Percentiles rank a stretch among this genome's conserved stretches.
Conservation (phyloP, 2,113 vertebrate species). For the Rana temporaria region DNA sequence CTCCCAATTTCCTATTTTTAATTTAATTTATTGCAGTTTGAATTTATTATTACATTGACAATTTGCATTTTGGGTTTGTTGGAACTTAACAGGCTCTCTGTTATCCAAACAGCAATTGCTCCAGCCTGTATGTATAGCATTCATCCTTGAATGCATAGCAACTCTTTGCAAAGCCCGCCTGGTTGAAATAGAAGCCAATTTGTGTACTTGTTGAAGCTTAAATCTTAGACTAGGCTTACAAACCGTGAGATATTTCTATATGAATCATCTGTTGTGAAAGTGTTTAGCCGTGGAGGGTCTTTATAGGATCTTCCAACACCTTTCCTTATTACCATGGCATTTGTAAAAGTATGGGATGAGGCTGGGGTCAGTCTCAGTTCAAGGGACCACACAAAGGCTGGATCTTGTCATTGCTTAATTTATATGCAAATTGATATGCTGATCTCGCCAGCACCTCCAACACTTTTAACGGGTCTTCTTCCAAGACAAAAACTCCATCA, state of each 20-base stretch:
- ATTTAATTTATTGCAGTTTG: too few species aligned
- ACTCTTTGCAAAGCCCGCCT: too few species aligned
- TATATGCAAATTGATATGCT: constrained; percentile 35
- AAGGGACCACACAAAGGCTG: constrained; percentile 21
- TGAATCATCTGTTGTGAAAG: not conserved
- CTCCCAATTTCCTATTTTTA: too few species aligned
- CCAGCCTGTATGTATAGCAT: too few species aligned
- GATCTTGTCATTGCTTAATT: constrained; percentile 30
- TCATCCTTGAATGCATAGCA: too few species aligned
- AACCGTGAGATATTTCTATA: not conserved
- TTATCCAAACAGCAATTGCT: too few species aligned
- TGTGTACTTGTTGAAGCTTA: not conserved
- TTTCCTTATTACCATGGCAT: constrained; percentile 4
- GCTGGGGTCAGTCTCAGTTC: constrained; percentile 35
- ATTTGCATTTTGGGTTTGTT: too few species aligned
- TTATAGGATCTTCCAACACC: not conserved
- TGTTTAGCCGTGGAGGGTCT: too few species aligned
- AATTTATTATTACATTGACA: too few species aligned
- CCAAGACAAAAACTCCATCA: constrained; percentile 4
- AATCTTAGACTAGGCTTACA: not conserved
- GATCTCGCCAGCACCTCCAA: not conserved
- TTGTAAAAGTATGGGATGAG: constrained; percentile 3
- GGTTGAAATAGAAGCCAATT: not conserved
- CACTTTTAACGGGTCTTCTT: not conserved
- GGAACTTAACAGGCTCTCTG: too few species aligned